These are phyloP conservation scores for Podarcis raffonei DNA, from an alignment of 2,113 vertebrate species.

Conservation along the genomic window DNA sequence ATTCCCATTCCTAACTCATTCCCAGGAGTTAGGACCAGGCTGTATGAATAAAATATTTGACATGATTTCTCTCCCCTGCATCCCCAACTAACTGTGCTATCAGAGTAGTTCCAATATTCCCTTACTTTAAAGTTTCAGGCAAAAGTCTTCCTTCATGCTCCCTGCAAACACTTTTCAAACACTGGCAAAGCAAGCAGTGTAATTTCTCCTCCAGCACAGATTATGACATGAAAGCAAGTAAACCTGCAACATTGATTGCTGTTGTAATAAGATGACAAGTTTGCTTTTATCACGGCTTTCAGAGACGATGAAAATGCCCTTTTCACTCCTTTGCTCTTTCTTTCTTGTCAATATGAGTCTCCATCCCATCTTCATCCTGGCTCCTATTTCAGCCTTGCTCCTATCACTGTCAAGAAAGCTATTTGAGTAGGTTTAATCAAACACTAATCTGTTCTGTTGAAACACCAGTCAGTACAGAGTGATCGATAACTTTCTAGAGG, in stretches of 20 bases:
- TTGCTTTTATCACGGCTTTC: conserved; percentile 60
- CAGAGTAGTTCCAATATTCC: neutral
- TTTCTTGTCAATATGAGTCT: conserved; percentile 58
- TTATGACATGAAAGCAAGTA: conserved; percentile 65
- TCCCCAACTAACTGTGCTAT: neutral
- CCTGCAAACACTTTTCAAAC: conserved; percentile 12
- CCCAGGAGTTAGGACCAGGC: neutral
- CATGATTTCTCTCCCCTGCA: neutral
- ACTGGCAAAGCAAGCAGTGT: conserved; percentile 60
- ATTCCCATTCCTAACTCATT: neutral
- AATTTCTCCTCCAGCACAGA: conserved; percentile 59
- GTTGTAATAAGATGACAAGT: conserved; percentile 67
- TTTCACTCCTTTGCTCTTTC: conserved; percentile 44
- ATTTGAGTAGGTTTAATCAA: neutral
- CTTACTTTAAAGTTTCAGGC: conserved; percentile 1
- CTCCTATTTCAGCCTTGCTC: conserved; percentile 32
- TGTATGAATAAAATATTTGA: neutral
- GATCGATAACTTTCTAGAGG: neutral
- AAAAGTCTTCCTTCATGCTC: conserved; percentile 7
- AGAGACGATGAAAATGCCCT: conserved; percentile 65
- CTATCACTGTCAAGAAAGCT: neutral
- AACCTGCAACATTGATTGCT: conserved; percentile 63
- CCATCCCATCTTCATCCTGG: conserved; percentile 7
- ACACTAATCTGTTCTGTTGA: neutral
- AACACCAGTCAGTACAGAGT: neutral